phyloP scores from a whole-genome alignment of 2,113 vertebrate species.

The Helogale parvula region DNA sequence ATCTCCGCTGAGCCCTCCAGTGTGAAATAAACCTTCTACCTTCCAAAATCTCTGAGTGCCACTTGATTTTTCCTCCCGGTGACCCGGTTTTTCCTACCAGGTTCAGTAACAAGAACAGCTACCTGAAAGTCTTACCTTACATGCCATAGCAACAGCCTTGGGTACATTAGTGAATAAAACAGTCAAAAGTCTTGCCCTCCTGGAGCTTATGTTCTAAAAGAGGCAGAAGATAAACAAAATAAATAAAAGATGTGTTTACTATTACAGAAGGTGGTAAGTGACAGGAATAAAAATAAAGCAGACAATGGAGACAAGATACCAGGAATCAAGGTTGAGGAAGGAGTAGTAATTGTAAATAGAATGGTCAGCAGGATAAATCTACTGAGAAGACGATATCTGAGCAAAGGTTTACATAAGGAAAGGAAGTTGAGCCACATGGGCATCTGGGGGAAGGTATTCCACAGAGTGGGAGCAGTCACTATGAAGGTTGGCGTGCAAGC shows the following conservation, averaged over 20 bases:
- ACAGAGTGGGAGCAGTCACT: neutral
- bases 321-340: neutral
- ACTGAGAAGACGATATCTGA: neutral
- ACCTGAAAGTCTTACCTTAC: neutral
- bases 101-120: neutral
- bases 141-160: neutral
- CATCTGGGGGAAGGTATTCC: neutral
- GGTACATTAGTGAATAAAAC: neutral
- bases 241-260: neutral
- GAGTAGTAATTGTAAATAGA: neutral
- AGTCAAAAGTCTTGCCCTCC: neutral
- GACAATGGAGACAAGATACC: neutral
- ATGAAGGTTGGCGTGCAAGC: neutral
- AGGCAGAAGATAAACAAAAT: neutral
- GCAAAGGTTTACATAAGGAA: neutral
- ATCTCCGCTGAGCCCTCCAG: no score
- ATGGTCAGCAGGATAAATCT: neutral
- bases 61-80: no score
- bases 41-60: no score
- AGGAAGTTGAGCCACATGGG: neutral
- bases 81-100: no score
- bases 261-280: neutral
- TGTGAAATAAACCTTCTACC: no score
- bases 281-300: neutral
- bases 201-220: neutral